These are phyloP conservation scores for Stenurella melanura DNA, from an alignment of 2,888 invertebrate genomes.

Conservation along the genomic window DNA sequence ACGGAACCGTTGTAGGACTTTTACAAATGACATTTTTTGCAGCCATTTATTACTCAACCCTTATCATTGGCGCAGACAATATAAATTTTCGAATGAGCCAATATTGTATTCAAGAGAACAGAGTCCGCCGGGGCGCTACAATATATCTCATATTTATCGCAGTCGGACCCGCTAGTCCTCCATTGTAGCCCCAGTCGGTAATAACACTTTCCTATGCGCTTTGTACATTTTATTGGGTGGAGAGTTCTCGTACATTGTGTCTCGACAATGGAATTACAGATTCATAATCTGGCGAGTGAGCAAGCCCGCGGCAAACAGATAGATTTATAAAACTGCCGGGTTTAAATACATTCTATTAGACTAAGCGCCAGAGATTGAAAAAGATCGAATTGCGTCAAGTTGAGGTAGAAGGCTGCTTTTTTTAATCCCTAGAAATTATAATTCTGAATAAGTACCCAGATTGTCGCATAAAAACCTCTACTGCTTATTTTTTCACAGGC, in stretches of 20 bases:
- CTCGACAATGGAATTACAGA: conserved; percentile 70
- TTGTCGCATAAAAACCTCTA: too few relatives aligned
- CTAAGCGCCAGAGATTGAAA: too few relatives aligned
- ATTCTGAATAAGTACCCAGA: too few relatives aligned
- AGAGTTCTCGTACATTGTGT: conserved; percentile 67
- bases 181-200: conserved; percentile 65
- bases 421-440: too few relatives aligned
- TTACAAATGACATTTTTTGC: conserved; percentile 70
- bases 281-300: conserved; percentile 64
- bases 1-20: conserved; percentile 61
- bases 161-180: conserved; percentile 46
- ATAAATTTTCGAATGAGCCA: conserved; percentile 71
- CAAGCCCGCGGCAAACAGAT: conserved; percentile 44
- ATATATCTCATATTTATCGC: conserved; percentile 72
- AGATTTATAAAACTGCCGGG: conserved; percentile 54
- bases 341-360: conserved; percentile 19
- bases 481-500: too few relatives aligned
- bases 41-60: conserved; percentile 70
- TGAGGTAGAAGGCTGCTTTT: too few relatives aligned
- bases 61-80: conserved; percentile 72
- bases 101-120: conserved; percentile 68
- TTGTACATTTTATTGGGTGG: conserved; percentile 71
- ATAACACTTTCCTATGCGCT: conserved; percentile 71
- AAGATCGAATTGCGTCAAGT: too few relatives aligned
- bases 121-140: conserved; percentile 61